phyloP scores from a whole-genome alignment of 1,140 invertebrate species.

The Chymomyza costata region DNA sequence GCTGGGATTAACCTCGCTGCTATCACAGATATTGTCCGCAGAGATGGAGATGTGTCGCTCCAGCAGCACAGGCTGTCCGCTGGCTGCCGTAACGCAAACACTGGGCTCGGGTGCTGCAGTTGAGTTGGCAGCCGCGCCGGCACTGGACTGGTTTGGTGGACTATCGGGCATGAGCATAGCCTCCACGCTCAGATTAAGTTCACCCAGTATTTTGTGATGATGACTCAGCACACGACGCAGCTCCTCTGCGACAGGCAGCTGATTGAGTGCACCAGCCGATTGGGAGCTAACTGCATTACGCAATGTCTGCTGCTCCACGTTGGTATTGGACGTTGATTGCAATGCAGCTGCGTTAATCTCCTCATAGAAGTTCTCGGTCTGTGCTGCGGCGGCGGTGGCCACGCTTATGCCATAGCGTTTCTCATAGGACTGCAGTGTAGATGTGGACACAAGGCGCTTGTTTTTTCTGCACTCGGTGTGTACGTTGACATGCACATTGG shows the following conservation, averaged over 20 bases:
- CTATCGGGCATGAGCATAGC: slow-evolving; percentile 88
- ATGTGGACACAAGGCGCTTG: slow-evolving; percentile 55
- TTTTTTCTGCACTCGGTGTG: slow-evolving; percentile 70
- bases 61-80: slow-evolving; percentile 50
- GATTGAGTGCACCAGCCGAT: slow-evolving; percentile 76
- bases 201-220: slow-evolving; percentile 87
- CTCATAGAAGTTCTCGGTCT: slow-evolving; percentile 91
- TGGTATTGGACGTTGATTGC: slow-evolving; percentile 45
- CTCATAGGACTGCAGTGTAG: slow-evolving; percentile 59
- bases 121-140: background rate
- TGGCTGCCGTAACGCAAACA: slow-evolving; percentile 71
- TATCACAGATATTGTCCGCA: slow-evolving; percentile 73
- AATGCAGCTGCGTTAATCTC: slow-evolving; percentile 80
- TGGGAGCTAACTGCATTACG: slow-evolving; percentile 48
- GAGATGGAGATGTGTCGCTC: slow-evolving; percentile 53
- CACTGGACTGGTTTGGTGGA: slow-evolving; percentile 49
- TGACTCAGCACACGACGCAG: slow-evolving; percentile 85
- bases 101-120: slow-evolving; percentile 75
- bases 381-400: slow-evolving; percentile 77
- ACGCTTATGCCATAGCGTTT: slow-evolving; percentile 57
- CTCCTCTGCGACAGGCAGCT: slow-evolving; percentile 86
- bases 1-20: slow-evolving; percentile 15
- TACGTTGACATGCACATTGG: slow-evolving; percentile 74
- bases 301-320: slow-evolving; percentile 17
- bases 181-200: slow-evolving; percentile 90